Evolutionary conservation across 2,797 vertebrate species (phyloP).

Genomic region (Rachycentron canadum): DNA sequence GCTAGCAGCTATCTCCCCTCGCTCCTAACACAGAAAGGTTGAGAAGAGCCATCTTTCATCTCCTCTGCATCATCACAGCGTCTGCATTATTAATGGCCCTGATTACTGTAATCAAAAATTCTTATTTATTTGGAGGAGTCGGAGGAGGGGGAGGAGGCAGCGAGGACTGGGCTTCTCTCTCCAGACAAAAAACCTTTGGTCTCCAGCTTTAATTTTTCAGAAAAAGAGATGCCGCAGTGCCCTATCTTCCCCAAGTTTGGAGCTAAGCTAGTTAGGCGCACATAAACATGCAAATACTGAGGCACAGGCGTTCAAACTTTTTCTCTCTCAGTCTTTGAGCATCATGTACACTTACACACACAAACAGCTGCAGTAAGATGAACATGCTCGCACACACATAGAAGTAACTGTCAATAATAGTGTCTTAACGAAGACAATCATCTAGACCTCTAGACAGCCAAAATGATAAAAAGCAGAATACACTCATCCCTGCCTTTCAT

Average conservation of each 20-base stretch:
- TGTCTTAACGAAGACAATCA: conserved; percentile 75
- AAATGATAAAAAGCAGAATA: conserved; percentile 67
- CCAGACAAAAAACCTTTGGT: conserved; percentile 86
- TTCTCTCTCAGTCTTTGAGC: conserved; percentile 66
- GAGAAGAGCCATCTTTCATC: conserved; percentile 88
- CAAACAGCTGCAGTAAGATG: conserved; percentile 34
- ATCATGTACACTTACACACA: conserved; percentile 52
- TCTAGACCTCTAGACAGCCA: conserved; percentile 62
- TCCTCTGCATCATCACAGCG: conserved; percentile 85
- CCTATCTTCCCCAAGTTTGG: conserved; percentile 78
- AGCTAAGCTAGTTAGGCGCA: conserved; percentile 79
- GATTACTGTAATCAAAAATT: conserved; percentile 91
- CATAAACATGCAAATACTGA: conserved; percentile 80
- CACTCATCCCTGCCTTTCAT: conserved; percentile 74
- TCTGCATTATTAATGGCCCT: conserved; percentile 88
- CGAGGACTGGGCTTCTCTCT: conserved; percentile 78
- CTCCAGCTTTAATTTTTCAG: conserved; percentile 83
- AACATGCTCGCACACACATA: conserved; percentile 18
- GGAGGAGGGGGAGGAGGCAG: conserved; percentile 73
- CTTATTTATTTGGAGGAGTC: conserved; percentile 88
- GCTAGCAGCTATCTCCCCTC: conserved; percentile 84
- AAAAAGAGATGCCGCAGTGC: conserved; percentile 82
- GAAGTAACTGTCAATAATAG: conserved; percentile 68
- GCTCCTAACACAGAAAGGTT: conserved; percentile 87
- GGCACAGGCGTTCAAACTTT: conserved; percentile 74